A percentile compares a stretch with the other conserved stretches of the same genome.
phyloP scores from a whole-genome alignment of 1,140 invertebrate species.

The Macrotrachela quadricornifera region DNA sequence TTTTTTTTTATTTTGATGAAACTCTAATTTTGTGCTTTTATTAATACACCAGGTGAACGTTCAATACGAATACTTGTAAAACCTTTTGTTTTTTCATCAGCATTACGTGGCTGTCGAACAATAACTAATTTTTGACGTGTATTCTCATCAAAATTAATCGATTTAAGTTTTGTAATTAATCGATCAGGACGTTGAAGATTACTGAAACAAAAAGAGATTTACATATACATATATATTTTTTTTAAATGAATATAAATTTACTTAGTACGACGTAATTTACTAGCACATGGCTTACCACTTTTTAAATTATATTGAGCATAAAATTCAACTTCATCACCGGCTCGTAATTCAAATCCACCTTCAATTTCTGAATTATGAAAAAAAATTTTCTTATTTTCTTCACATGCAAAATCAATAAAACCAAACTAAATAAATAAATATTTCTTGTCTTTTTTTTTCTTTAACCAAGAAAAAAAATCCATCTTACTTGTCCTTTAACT shows the following conservation, averaged over 20 bases:
- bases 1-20: too few species aligned
- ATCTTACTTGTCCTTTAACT: conserved; percentile 50
- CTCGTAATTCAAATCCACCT: conserved; percentile 38
- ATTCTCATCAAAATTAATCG: conserved; percentile 52
- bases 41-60: neutral
- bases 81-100: conserved; percentile 44
- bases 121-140: conserved; percentile 54
- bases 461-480: too few species aligned
- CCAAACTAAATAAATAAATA: conserved; percentile 46
- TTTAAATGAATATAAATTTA: conserved; percentile 29
- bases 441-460: too few species aligned
- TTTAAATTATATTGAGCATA: conserved; percentile 80
- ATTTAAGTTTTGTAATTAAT: conserved; percentile 61
- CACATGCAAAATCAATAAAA: conserved; percentile 53
- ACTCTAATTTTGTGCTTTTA: too few species aligned
- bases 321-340: conserved; percentile 83
- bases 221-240: neutral
- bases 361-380: conserved; percentile 47
- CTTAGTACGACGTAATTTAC: conserved; percentile 72
- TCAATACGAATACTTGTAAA: conserved; percentile 1
- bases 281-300: conserved; percentile 78
- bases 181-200: conserved; percentile 50
- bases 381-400: conserved; percentile 75
- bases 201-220: too few species aligned
- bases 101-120: conserved; percentile 62